phyloP scores from a whole-genome alignment of 1,140 invertebrate genomes.

The Habropoda laboriosa region DNA sequence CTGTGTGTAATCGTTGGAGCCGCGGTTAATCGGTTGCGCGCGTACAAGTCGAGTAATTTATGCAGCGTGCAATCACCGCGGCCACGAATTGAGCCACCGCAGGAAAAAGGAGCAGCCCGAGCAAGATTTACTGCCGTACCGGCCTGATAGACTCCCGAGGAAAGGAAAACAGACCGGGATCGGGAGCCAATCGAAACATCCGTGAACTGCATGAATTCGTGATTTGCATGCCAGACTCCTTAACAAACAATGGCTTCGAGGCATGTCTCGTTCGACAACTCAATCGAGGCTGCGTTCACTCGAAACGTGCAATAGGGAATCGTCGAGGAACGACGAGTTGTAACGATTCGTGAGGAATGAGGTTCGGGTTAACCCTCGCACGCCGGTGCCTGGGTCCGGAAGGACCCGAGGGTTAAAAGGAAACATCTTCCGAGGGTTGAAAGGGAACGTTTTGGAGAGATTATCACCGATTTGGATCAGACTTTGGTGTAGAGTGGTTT shows the following conservation, averaged over 20 bases:
- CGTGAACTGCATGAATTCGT: background rate
- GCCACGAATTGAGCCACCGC: conserved; percentile 58
- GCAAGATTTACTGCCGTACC: conserved; percentile 50
- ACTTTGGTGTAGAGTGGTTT: too few relatives aligned
- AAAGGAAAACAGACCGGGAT: background rate
- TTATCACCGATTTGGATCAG: too few relatives aligned
- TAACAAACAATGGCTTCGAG: conserved; percentile 3
- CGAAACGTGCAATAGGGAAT: background rate
- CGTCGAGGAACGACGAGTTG: background rate
- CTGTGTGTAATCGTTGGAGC: conserved; percentile 45
- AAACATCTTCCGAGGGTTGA: too few relatives aligned
- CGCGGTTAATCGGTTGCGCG: conserved; percentile 51
- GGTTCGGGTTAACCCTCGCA: too few relatives aligned
- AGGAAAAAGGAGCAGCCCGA: conserved; percentile 35
- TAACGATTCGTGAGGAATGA: background rate
- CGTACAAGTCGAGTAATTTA: conserved; percentile 64
- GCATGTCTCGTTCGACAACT: background rate
- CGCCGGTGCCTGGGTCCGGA: too few relatives aligned
- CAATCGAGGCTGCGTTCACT: background rate
- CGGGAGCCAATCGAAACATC: background rate
- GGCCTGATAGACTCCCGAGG: background rate
- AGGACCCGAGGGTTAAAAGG: too few relatives aligned
- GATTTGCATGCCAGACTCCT: background rate
- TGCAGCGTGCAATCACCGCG: conserved; percentile 64
- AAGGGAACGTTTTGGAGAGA: too few relatives aligned